Evolutionary conservation across 1,140 invertebrate species (phyloP).

Genomic region (Lucilia sericata): DNA sequence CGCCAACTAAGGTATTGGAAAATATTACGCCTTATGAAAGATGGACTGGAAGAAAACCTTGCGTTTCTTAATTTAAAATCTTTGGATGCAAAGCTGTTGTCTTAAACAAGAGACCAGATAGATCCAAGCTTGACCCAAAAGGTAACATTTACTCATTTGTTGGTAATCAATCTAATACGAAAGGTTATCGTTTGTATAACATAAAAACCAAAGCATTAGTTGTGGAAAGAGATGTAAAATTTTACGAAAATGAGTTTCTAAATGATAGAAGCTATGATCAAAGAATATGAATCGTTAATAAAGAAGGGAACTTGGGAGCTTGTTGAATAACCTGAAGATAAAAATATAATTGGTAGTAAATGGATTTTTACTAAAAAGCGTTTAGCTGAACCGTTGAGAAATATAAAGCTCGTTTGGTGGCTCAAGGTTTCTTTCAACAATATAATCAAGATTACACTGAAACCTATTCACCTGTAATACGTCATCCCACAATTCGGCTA

Average conservation of each 20-base stretch:
- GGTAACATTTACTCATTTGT: constrained; percentile 51
- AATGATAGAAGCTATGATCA: no score
- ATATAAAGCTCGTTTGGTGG: no score
- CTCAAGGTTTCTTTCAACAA: no score
- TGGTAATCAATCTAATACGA: constrained; percentile 52
- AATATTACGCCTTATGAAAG: constrained; percentile 45
- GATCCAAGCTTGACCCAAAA: constrained; percentile 47
- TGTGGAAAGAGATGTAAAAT: constrained; percentile 49
- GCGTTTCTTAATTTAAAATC: constrained; percentile 51
- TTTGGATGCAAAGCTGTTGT: constrained; percentile 60
- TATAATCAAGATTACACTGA: constrained; percentile 47
- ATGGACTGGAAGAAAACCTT: neutral
- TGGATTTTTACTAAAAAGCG: constrained; percentile 62
- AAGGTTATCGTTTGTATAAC: constrained; percentile 59
- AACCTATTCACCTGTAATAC: constrained; percentile 51
- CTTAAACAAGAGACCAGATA: constrained; percentile 55
- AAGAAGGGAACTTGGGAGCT: no score
- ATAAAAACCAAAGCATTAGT: constrained; percentile 52
- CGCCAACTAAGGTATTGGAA: constrained; percentile 14
- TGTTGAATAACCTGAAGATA: constrained; percentile 49
- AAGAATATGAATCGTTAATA: no score
- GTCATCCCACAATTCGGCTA: no score
- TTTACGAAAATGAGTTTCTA: no score
- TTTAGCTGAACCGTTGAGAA: constrained; percentile 18
- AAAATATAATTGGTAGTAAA: constrained; percentile 56